phyloP scores from a whole-genome alignment of 92 coral and sea anemone genomes.

The Palythoa heliodiscus region DNA sequence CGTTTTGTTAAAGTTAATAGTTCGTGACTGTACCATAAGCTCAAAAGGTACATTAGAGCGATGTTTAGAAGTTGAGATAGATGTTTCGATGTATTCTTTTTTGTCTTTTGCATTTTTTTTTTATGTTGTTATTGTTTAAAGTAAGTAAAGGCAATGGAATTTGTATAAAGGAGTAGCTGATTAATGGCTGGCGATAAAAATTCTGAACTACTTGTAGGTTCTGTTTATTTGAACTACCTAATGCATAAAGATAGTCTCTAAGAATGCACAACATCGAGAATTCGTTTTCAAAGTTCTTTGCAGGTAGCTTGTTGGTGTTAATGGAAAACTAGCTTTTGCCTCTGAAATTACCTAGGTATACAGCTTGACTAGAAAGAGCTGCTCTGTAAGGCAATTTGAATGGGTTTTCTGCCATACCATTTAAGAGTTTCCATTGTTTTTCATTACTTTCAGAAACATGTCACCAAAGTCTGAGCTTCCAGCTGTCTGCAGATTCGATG shows the following conservation, averaged over 20 bases:
- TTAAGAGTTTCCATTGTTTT: constrained; percentile 1
- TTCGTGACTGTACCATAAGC: no score
- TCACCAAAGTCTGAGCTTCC: constrained; percentile 4
- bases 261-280: constrained; percentile 3
- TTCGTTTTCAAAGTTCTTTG: constrained; percentile 2
- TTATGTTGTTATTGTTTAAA: constrained; percentile 22
- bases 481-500: constrained; percentile 4
- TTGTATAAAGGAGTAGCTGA: constrained; percentile 18
- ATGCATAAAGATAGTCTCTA: constrained; percentile 2
- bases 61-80: constrained; percentile 15
- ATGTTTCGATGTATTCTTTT: constrained; percentile 10
- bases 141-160: constrained; percentile 21
- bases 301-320: constrained; percentile 4
- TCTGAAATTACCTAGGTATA: constrained; percentile 2
- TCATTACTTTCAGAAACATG: constrained; percentile 2
- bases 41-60: no score
- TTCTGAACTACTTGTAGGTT: constrained; percentile 3
- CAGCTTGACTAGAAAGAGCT: constrained; percentile 4
- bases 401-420: constrained; percentile 4
- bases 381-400: constrained; percentile 3
- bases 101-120: constrained; percentile 14
- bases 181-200: constrained; percentile 3
- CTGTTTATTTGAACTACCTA: neutral
- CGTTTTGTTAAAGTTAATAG: no score
- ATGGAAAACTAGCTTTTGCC: constrained; percentile 3